Evolutionary conservation across 2,113 vertebrate genomes (phyloP), one percentile per base, ranked within the genome.

Genomic region (Rhizomys pruinosus): DNA sequence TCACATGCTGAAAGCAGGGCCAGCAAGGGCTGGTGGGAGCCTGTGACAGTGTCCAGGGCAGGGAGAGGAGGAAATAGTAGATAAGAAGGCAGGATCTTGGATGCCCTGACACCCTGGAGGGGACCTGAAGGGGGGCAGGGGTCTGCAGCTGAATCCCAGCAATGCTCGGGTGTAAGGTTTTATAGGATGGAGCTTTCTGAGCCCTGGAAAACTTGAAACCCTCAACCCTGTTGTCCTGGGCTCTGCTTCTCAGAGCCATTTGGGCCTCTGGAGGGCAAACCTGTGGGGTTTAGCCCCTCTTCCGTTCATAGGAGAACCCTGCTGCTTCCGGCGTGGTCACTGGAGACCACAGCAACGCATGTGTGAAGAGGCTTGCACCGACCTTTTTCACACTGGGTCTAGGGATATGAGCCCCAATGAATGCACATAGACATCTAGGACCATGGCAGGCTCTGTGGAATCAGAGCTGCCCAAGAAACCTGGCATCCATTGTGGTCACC

Each of bases 1-100:
- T 96, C 66, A 90, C 11, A 3, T 47, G 55, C 71, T 86, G 47
- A 22, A 74, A 92, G 47, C 47, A 63, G 47, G 5, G 23, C 47
- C 19, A 55, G 10, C n/a, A 71, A 72, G 79, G 20, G 44, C 20
- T 4, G 29, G 39, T 2, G 2, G 32, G 61, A 90, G 69, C n/a
- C 68, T 25, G 47, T 86, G 84, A 86, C 84, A 86, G 47, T 37
- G 76, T 93, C 79, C 96, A 93, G 94, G 34, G 84, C 47, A 85
- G 84, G 84, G 17, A 47, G n/a, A 47, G 34, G 55, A 74, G 76
- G 93, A 90, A 81, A 88, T 7, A 19, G 32, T 66, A 86, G 95
- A 87, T 84, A 86, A 86, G 73, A 95, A 25, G 73, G 5, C 81
- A 64, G 69, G 73, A 71, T 68, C 42, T 10, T 22, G 32, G 66